These are phyloP conservation scores for Brenthis hecate DNA, from an alignment of 2,888 invertebrate genomes.

Conservation along the genomic window DNA sequence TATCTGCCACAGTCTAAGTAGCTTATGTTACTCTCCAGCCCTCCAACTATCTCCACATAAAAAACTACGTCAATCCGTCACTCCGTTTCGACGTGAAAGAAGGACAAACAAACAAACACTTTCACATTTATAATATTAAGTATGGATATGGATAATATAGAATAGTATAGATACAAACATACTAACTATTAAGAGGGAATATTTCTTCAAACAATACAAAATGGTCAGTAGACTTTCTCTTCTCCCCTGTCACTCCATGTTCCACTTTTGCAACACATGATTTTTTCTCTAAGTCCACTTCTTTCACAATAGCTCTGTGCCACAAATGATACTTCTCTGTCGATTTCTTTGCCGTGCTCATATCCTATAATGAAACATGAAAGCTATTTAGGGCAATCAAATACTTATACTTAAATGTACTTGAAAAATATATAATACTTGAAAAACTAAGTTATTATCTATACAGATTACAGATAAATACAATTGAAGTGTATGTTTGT, in stretches of 20 bases:
- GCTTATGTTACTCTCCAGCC: too few relatives aligned
- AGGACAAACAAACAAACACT: too few relatives aligned
- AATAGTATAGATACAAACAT: not conserved
- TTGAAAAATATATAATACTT: too few relatives aligned
- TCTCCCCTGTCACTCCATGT: slow-evolving; percentile 73
- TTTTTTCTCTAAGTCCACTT: slow-evolving; percentile 66
- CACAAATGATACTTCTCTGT: slow-evolving; percentile 82
- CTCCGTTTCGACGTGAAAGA: too few relatives aligned
- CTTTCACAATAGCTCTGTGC: slow-evolving; percentile 82
- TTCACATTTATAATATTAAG: too few relatives aligned
- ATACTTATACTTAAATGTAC: not conserved
- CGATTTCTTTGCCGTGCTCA: slow-evolving; percentile 65
- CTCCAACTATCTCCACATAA: too few relatives aligned
- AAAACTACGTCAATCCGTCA: too few relatives aligned
- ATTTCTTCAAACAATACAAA: slow-evolving; percentile 83
- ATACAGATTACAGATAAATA: too few relatives aligned
- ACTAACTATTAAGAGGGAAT: slow-evolving; percentile 77
- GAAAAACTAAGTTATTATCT: too few relatives aligned
- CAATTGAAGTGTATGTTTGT: too few relatives aligned
- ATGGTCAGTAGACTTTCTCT: slow-evolving; percentile 72
- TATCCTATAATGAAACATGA: slow-evolving; percentile 53
- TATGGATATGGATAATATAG: too few relatives aligned
- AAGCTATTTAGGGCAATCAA: not conserved
- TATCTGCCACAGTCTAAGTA: too few relatives aligned
- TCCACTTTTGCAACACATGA: slow-evolving; percentile 80